phyloP scores from a whole-genome alignment of 1,140 invertebrate genomes.

The Macrobrachium nipponense region DNA sequence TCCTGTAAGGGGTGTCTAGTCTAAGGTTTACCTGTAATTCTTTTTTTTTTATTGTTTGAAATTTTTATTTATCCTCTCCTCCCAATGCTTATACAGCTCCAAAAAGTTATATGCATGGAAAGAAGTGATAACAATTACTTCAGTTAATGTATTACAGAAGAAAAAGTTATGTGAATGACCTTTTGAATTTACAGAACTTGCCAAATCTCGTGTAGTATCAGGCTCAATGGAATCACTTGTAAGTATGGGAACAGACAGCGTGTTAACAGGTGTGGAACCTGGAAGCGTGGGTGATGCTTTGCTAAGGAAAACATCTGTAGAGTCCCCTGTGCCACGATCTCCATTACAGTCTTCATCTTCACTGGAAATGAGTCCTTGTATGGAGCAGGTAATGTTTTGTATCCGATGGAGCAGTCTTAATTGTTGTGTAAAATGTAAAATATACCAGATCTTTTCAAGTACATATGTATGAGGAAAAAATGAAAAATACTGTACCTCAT shows the following conservation, averaged over 20 bases:
- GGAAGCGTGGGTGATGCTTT: not conserved
- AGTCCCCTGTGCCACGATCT: slow-evolving; percentile 45
- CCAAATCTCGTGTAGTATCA: slow-evolving; percentile 34
- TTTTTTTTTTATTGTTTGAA: no score
- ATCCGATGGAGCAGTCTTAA: not conserved
- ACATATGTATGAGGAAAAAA: no score
- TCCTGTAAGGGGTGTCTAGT: no score
- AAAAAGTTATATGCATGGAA: not conserved
- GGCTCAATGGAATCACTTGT: slow-evolving; percentile 41
- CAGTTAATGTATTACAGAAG: no score
- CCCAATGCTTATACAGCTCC: not conserved
- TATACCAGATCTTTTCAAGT: no score
- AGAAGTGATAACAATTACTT: not conserved
- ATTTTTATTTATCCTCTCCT: not conserved
- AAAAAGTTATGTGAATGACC: not conserved
- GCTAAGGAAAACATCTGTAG: slow-evolving; percentile 6
- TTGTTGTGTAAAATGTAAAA: no score
- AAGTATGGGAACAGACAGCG: slow-evolving; percentile 50
- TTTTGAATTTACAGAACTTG: slow-evolving; percentile 22
- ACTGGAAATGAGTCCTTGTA: slow-evolving; percentile 61
- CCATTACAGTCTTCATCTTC: slow-evolving; percentile 61
- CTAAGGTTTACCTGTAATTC: no score
- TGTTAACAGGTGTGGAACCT: slow-evolving; percentile 37
- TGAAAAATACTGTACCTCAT: no score
- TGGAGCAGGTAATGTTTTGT: slow-evolving; percentile 60